Evolutionary conservation across 2,888 invertebrate species (phyloP), one percentile per base, ranked within the genome.

Genomic region (Spisula solida): DNA sequence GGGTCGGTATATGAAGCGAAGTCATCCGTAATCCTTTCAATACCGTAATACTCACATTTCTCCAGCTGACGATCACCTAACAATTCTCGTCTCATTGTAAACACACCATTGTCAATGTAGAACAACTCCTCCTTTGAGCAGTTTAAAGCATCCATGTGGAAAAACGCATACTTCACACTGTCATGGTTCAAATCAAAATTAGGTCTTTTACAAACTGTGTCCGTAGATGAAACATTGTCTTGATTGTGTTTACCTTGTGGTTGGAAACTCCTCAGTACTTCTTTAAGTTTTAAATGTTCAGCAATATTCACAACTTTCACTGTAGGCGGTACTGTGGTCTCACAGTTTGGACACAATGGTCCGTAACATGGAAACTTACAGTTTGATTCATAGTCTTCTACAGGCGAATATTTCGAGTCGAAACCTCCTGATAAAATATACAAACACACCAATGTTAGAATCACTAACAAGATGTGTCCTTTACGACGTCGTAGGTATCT

Each of bases 51-150:
- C 8, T 88, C 86, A 91, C 95, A 95, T 75, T 92, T 93, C n/a
- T 96, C 5, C 2, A 95, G n/a, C 34, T 91, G 78, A 12, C 86
- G 70, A 0, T 85, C 88, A 20, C 86, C 82, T 6, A 94, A 82
- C 14, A 92, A 91, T 34, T 91, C 92, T 14, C 85, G 87, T 75
- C 95, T 94, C 16, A 95, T 79, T 48, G 82, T 89, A 10, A 95
- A 86, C 12, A 82, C 86, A 16, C 93, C 92, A 78, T 94, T 88
- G 18, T 92, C 88, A 6, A 93, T 20, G 83, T 91, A 93, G 83
- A 95, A 95, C 47, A 95, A 88, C 47, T 90, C 91, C 20, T 91
- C 86, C 1, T 92, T 92, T 10, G 92, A 90, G 83, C 95, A 95
- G 16, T 92, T 92, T 20, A 95, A 81, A 2, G 93, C 93, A 5